A percentile compares a stretch with the other conserved stretches of the same genome.
Conservation (phyloP, 2,797 vertebrate species). For the Heterohyrax brucei region DNA sequence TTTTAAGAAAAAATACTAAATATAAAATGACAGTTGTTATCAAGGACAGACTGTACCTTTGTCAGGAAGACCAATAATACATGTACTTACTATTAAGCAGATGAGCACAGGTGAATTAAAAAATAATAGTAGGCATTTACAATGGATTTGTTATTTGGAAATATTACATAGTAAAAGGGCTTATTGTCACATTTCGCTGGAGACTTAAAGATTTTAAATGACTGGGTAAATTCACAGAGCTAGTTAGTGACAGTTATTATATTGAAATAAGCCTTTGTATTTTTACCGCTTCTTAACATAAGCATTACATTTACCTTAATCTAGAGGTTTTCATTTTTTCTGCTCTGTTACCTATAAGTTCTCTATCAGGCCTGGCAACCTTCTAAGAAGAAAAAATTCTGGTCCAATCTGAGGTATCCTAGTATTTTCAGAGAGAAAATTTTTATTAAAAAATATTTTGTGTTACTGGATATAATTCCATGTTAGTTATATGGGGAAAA, state of each 20-base stretch:
- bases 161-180: not conserved
- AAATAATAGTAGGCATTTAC: not conserved
- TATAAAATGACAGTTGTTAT: not conserved
- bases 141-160: not conserved
- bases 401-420: not conserved
- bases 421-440: conserved; percentile 43
- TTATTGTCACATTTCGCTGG: not conserved
- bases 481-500: conserved; percentile 1
- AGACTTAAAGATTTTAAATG: not conserved
- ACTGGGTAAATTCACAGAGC: not conserved
- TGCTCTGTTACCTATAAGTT: not conserved
- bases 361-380: not conserved
- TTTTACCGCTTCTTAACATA: not conserved
- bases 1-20: not conserved
- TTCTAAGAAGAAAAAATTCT: not conserved
- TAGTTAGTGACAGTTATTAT: not conserved
- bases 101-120: not conserved
- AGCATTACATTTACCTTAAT: not conserved
- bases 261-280: not conserved
- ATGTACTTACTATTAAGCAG: not conserved
- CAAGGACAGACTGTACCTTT: not conserved
- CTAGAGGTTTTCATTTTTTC: not conserved
- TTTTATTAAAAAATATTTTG: not conserved
- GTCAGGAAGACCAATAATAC: not conserved
- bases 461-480: not conserved